phyloP scores from a whole-genome alignment of 53 echinoderm and acorn worm species.

The Arbacia lixula region DNA sequence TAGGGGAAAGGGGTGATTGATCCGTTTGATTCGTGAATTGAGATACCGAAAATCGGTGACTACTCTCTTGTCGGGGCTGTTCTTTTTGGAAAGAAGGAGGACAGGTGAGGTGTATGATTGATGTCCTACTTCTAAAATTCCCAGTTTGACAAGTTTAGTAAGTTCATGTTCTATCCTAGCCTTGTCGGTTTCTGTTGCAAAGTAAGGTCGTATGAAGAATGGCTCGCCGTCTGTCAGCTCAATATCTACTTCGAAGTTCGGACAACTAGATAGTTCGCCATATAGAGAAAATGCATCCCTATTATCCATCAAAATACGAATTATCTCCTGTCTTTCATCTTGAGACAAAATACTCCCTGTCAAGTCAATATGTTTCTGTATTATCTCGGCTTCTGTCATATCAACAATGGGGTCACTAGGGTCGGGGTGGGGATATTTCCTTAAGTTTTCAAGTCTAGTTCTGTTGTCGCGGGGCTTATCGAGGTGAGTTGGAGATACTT shows the following conservation, averaged over 20 bases:
- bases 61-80: conserved; percentile 6
- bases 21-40: conserved; percentile 6
- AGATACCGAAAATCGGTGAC: conserved; percentile 29
- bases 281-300: conserved; percentile 23
- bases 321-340: background rate
- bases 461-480: no score
- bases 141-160: conserved; percentile 15
- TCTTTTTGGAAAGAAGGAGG: conserved; percentile 21
- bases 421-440: no score
- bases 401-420: no score
- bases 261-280: conserved; percentile 15
- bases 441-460: no score
- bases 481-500: no score
- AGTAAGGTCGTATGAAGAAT: conserved; percentile 31
- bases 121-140: conserved; percentile 15
- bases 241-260: conserved; percentile 9
- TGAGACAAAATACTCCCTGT: background rate
- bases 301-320: background rate
- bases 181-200: conserved; percentile 19
- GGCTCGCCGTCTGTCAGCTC: background rate
- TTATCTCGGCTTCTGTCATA: no score
- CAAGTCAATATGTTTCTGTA: no score
- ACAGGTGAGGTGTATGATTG: conserved; percentile 27
- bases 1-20: conserved; percentile 4
- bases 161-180: conserved; percentile 8